Conservation (phyloP, 2,113 vertebrate species). For the Plestiodon gilberti region DNA sequence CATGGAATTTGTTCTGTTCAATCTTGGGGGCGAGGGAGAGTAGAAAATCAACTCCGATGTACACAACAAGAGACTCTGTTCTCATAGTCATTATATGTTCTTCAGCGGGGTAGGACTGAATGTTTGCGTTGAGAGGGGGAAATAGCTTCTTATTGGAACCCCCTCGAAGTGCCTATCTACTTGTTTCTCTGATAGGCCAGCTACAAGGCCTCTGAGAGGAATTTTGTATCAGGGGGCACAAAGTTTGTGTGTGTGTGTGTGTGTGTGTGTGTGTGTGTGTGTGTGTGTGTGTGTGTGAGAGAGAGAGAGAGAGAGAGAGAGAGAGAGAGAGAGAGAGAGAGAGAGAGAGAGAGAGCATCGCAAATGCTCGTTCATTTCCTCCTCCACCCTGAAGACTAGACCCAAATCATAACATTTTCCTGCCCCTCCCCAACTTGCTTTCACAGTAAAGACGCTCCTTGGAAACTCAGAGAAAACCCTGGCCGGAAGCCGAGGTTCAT, state of each 20-base stretch:
- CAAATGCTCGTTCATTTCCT: not conserved
- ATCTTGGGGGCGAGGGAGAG: not conserved
- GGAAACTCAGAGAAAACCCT: constrained; percentile 46
- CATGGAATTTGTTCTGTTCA: not conserved
- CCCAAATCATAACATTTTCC: constrained; percentile 74
- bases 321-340: no score
- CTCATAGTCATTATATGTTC: not conserved
- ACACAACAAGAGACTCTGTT: not conserved
- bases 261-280: no score
- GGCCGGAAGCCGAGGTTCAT: constrained; percentile 62
- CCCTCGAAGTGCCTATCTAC: not conserved
- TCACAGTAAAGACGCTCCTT: constrained; percentile 65
- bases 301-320: no score
- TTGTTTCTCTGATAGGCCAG: not conserved
- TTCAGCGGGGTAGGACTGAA: not conserved
- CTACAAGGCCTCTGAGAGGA: no score
- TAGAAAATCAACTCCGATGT: constrained; percentile 1
- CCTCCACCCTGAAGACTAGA: constrained; percentile 42
- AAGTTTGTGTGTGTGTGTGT: no score
- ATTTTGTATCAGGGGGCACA: no score
- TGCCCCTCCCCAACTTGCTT: constrained; percentile 42
- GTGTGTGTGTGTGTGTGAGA: no score
- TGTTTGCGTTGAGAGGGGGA: not conserved
- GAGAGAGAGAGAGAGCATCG: not conserved
- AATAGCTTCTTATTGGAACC: not conserved